Percentiles rank a stretch among this genome's conserved stretches.
Conservation (phyloP, 2,797 vertebrate species). For the Moxostoma hubbsi region DNA sequence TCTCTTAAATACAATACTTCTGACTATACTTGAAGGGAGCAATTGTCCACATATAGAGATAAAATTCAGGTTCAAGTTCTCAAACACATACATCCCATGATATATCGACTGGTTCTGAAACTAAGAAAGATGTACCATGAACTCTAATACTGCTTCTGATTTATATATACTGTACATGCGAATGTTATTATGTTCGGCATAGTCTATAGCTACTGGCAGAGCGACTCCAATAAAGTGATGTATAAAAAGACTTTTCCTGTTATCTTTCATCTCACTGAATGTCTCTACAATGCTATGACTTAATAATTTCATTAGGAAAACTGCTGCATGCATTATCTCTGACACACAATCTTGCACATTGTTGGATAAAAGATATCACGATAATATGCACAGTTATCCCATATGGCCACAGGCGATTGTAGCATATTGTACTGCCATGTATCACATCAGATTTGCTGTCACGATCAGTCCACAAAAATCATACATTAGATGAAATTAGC, state of each 20-base stretch:
- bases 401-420: slow-evolving; percentile 38
- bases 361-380: slow-evolving; percentile 30
- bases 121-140: slow-evolving; percentile 26
- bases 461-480: slow-evolving; percentile 20
- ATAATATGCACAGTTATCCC: slow-evolving; percentile 25
- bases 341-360: slow-evolving; percentile 31
- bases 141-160: slow-evolving; percentile 12
- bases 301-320: slow-evolving; percentile 41
- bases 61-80: neutral
- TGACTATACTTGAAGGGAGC: neutral
- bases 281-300: slow-evolving; percentile 27
- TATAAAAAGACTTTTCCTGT: slow-evolving; percentile 31
- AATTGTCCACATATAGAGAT: slow-evolving; percentile 7
- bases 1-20: neutral
- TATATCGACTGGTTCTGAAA: slow-evolving; percentile 10
- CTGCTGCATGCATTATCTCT: slow-evolving; percentile 20
- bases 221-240: slow-evolving; percentile 13
- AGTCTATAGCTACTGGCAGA: slow-evolving; percentile 23
- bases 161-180: neutral
- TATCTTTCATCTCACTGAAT: slow-evolving; percentile 30
- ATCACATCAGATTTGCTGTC: slow-evolving; percentile 36
- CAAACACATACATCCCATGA: neutral
- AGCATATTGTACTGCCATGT: slow-evolving; percentile 25
- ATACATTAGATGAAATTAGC: slow-evolving; percentile 37
- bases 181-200: slow-evolving; percentile 13